Percentiles rank a stretch among this genome's conserved stretches.
phyloP scores from a whole-genome alignment of 2,797 vertebrate species.

The Lophotriccus pileatus region DNA sequence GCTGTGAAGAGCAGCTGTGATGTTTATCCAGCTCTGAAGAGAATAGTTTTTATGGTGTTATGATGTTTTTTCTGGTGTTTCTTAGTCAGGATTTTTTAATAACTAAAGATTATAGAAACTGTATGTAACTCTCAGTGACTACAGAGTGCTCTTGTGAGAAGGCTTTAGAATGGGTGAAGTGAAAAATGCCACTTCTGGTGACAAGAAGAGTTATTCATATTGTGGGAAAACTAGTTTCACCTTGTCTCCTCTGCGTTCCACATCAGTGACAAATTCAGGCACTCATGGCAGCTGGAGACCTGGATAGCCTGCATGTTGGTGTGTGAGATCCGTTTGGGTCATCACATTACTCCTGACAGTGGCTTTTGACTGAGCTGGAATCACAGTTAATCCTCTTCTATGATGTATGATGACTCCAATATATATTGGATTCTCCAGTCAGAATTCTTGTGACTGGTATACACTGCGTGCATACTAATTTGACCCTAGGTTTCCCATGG shows the following conservation, averaged over 20 bases:
- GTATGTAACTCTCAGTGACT: background rate
- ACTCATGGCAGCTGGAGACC: background rate
- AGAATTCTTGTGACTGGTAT: background rate
- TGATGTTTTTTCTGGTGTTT: background rate
- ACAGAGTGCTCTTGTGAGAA: background rate
- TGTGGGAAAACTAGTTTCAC: background rate
- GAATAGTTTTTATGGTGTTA: background rate
- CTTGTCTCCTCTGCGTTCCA: background rate
- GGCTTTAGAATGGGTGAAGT: background rate
- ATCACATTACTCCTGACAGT: background rate
- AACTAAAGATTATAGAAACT: background rate
- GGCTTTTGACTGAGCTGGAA: background rate
- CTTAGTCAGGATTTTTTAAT: background rate
- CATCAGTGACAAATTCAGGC: background rate
- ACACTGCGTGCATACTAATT: background rate
- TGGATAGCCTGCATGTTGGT: background rate
- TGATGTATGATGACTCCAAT: background rate
- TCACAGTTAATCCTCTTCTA: background rate
- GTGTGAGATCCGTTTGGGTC: background rate
- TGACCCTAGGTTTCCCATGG: background rate
- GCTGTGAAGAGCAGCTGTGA: background rate
- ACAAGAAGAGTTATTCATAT: background rate
- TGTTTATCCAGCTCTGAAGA: background rate
- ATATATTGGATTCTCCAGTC: background rate
- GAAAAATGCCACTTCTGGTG: background rate